A percentile compares a stretch with the other conserved stretches of the same genome.
Conservation (phyloP, 2,888 invertebrate genomes). For the Drosophila formosana region DNA sequence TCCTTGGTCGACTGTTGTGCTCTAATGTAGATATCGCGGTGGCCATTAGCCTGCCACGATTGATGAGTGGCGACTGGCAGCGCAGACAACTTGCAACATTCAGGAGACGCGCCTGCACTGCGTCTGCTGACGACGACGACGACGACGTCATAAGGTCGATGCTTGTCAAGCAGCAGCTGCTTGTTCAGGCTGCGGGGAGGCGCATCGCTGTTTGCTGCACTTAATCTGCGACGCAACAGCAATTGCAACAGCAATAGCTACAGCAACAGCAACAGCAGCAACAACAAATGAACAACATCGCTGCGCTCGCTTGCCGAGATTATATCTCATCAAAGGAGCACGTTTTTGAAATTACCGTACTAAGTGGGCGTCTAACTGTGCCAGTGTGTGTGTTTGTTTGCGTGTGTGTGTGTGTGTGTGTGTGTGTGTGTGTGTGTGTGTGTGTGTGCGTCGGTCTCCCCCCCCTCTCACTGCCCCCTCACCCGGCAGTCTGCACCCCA, state of each 20-base stretch:
- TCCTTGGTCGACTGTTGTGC: slow-evolving; percentile 17
- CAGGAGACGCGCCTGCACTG: slow-evolving; percentile 20
- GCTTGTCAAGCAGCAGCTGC: slow-evolving; percentile 20
- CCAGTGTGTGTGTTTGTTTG: slow-evolving; percentile 46
- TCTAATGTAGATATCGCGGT: slow-evolving; percentile 76
- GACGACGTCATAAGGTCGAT: slow-evolving; percentile 70
- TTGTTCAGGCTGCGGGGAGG: not conserved
- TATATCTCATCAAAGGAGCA: slow-evolving; percentile 84
- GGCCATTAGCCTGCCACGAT: slow-evolving; percentile 53
- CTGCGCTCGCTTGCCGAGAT: slow-evolving; percentile 59
- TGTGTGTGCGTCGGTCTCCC: slow-evolving; percentile 52
- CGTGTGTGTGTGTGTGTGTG: slow-evolving; percentile 41
- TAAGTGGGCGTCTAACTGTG: slow-evolving; percentile 84
- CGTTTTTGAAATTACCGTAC: slow-evolving; percentile 85
- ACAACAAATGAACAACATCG: slow-evolving; percentile 31
- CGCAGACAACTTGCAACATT: slow-evolving; percentile 18
- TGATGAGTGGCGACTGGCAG: slow-evolving; percentile 50
- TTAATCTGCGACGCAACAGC: slow-evolving; percentile 66
- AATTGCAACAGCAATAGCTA: not conserved
- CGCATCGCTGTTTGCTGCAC: slow-evolving; percentile 54
- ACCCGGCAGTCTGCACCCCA: not conserved
- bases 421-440: slow-evolving; percentile 17
- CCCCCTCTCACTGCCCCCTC: not conserved
- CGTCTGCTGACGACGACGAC: not conserved
- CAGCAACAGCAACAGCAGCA: slow-evolving; percentile 12